Evolutionary conservation across 1,140 invertebrate genomes (phyloP).

Genomic region (Paraescarpia echinospica): DNA sequence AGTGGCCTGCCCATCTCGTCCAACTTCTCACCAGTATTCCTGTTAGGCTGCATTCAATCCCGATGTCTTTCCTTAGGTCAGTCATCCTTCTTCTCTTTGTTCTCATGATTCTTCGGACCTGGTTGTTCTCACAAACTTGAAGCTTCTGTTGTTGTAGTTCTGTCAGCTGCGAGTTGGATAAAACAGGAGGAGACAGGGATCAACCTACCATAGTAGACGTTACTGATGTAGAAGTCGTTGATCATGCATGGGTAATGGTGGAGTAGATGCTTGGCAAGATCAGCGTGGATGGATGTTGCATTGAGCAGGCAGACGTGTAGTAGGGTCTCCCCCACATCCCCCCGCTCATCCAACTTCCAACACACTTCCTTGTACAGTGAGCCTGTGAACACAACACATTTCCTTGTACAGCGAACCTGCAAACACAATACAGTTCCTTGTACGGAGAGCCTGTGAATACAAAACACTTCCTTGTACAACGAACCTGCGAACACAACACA

Average conservation of each 20-base stretch:
- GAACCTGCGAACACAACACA: slow-evolving; percentile 79
- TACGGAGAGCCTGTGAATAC: slow-evolving; percentile 59
- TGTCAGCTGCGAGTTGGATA: too few species aligned
- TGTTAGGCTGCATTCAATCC: too few species aligned
- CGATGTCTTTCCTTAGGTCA: too few species aligned
- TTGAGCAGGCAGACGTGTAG: slow-evolving; percentile 91
- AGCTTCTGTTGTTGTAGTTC: too few species aligned
- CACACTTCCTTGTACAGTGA: slow-evolving; percentile 78
- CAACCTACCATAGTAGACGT: slow-evolving; percentile 89
- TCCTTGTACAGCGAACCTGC: slow-evolving; percentile 69
- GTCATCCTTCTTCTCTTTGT: too few species aligned
- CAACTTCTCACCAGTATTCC: too few species aligned
- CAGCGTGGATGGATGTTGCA: slow-evolving; percentile 85
- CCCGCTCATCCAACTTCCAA: slow-evolving; percentile 89
- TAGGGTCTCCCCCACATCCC: slow-evolving; percentile 93
- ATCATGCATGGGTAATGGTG: slow-evolving; percentile 92
- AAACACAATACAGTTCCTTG: slow-evolving; percentile 88
- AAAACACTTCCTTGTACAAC: slow-evolving; percentile 68
- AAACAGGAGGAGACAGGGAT: not conserved
- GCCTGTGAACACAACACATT: slow-evolving; percentile 15
- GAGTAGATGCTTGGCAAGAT: slow-evolving; percentile 87
- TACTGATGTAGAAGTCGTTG: slow-evolving; percentile 92
- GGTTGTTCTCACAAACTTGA: too few species aligned
- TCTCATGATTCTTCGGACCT: too few species aligned
- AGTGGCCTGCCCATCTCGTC: too few species aligned